Conservation (phyloP, 2,888 invertebrate genomes). For the Imbricaverruca yamaguchii region DNA sequence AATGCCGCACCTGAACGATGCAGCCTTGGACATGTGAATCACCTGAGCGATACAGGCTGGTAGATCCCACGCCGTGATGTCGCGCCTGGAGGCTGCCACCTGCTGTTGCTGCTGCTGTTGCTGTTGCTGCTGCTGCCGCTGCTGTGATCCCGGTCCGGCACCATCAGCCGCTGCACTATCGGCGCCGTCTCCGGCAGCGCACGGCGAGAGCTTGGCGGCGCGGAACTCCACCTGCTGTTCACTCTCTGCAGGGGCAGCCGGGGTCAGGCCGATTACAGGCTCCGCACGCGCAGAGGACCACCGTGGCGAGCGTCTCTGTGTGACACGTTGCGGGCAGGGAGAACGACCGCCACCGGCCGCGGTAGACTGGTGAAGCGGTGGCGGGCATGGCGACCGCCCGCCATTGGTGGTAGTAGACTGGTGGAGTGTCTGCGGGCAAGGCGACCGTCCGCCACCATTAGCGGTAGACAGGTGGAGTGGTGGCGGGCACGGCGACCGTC, state of each 20-base stretch:
- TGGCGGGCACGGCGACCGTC: neutral
- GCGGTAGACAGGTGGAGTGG: neutral
- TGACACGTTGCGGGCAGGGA: too few relatives aligned
- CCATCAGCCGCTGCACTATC: neutral
- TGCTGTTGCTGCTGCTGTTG: neutral
- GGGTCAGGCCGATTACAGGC: too few relatives aligned
- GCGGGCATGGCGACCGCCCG: too few relatives aligned
- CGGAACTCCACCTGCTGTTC: too few relatives aligned
- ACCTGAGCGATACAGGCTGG: slow-evolving; percentile 6
- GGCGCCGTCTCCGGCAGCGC: neutral
- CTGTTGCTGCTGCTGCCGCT: neutral
- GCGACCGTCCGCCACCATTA: neutral
- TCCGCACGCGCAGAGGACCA: too few relatives aligned
- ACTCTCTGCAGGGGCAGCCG: too few relatives aligned
- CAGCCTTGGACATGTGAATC: too few relatives aligned
- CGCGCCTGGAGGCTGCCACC: neutral
- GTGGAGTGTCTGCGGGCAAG: neutral
- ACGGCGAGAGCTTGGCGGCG: neutral
- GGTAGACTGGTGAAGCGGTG: too few relatives aligned
- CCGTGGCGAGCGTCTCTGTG: too few relatives aligned
- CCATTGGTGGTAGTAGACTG: too few relatives aligned
- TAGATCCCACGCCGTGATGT: neutral
- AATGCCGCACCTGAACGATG: too few relatives aligned
- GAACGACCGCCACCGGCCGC: too few relatives aligned
- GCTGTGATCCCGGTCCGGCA: neutral